These are phyloP conservation scores for Isichthys henryi DNA, from an alignment of 2,113 vertebrate species.

Conservation along the genomic window DNA sequence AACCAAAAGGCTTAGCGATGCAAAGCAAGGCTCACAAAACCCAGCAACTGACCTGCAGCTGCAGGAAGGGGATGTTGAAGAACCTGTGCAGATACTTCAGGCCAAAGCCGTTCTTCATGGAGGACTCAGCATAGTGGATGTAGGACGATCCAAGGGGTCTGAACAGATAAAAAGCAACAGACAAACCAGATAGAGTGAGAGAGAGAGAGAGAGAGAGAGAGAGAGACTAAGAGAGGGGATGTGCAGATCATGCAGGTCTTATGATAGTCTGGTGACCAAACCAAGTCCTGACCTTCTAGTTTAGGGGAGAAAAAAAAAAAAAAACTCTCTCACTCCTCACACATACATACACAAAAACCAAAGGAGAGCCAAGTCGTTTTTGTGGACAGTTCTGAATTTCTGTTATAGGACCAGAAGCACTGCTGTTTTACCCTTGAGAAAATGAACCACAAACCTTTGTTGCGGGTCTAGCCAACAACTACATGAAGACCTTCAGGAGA, in stretches of 20 bases:
- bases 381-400: neutral
- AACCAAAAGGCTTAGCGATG: neutral
- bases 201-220: neutral
- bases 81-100: constrained; percentile 80
- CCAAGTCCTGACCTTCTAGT: neutral
- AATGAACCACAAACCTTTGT: neutral
- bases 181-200: neutral
- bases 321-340: neutral
- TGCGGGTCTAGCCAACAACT: neutral
- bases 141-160: constrained; percentile 76
- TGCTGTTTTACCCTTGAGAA: neutral
- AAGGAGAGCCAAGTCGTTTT: neutral
- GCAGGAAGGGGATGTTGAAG: constrained; percentile 82
- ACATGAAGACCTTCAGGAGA: no score
- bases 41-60: constrained; percentile 65
- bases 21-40: neutral
- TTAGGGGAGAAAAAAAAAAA: neutral
- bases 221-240: neutral
- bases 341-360: neutral
- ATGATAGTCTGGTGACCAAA: constrained; percentile 8
- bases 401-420: neutral
- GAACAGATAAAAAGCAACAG: neutral
- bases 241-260: constrained; percentile 4
- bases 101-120: constrained; percentile 85
- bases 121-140: constrained; percentile 78